These are phyloP conservation scores for Chauna torquata DNA, from an alignment of 2,113 vertebrate genomes.

Conservation along the genomic window DNA sequence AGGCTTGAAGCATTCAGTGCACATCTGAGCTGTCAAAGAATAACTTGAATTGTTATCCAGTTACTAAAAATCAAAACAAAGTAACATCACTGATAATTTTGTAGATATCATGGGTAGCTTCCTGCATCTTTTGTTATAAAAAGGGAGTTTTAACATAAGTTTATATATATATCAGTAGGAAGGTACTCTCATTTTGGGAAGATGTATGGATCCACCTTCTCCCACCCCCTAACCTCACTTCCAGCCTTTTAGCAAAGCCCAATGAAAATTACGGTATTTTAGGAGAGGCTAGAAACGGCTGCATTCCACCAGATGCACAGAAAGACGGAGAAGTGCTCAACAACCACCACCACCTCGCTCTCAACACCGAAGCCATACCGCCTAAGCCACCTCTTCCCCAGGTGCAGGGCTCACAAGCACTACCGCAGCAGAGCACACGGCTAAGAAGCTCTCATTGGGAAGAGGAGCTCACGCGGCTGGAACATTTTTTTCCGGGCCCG, in stretches of 20 bases:
- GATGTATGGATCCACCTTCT: accelerated
- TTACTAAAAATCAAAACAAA: not conserved
- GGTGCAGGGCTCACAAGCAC: not conserved
- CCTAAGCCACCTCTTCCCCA: not conserved
- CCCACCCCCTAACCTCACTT: not conserved
- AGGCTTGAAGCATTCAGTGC: not conserved
- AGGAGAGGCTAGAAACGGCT: accelerated
- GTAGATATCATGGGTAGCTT: not conserved
- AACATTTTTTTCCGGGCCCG: not conserved
- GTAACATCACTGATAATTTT: not conserved
- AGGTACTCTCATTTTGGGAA: not conserved
- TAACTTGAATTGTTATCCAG: not conserved
- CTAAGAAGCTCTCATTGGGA: not conserved
- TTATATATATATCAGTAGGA: not conserved
- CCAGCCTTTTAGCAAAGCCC: not conserved
- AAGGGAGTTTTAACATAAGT: not conserved
- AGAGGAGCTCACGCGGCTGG: not conserved
- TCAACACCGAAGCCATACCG: not conserved
- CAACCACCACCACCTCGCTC: not conserved
- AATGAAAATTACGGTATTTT: accelerated
- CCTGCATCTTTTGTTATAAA: not conserved
- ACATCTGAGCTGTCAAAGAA: not conserved
- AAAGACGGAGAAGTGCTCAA: accelerated
- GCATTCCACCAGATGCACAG: not conserved
- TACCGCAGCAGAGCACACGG: not conserved